Conservation (phyloP, 2,113 vertebrate species). For the Zosterops japonicus region DNA sequence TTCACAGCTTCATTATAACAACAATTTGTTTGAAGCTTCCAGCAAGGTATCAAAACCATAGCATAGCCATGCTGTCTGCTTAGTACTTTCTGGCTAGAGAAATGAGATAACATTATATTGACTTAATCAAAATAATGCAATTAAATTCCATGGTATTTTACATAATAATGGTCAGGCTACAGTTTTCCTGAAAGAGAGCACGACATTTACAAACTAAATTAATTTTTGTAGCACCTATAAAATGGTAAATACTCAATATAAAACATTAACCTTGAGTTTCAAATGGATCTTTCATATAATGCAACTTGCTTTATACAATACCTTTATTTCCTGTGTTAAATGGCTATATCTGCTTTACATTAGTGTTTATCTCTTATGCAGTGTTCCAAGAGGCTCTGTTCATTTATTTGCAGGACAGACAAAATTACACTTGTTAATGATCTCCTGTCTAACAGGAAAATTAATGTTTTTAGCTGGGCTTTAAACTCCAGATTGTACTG, state of each 20-base stretch:
- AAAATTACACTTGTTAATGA: slow-evolving; percentile 31
- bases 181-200: background rate
- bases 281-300: background rate
- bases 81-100: background rate
- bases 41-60: background rate
- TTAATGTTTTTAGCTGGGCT: background rate
- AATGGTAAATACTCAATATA: background rate
- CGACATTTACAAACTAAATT: slow-evolving; percentile 25
- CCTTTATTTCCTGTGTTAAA: slow-evolving; percentile 10
- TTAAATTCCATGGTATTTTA: slow-evolving; percentile 28
- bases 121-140: slow-evolving; percentile 13
- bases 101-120: background rate
- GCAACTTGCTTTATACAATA: background rate
- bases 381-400: background rate
- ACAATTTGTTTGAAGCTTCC: slow-evolving; percentile 19
- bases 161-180: background rate
- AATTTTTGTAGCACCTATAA: background rate
- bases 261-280: slow-evolving; percentile 16
- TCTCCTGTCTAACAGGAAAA: background rate
- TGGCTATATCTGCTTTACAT: background rate
- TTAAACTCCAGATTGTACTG: background rate
- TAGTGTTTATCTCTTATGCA: background rate
- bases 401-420: background rate
- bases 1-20: slow-evolving; percentile 48
- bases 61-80: background rate